These are phyloP conservation scores for Rattus norvegicus DNA, from an alignment of 2,113 vertebrate genomes.

Conservation along the genomic window GRCr8 NC_086027.1:78646001-78646500, in stretches of 20 bases:
- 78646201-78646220: neutral
- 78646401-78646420: neutral
- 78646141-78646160: neutral
- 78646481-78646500: neutral
- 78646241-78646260: neutral
- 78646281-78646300: neutral
- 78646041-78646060: neutral
- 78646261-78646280: conserved; percentile 3
- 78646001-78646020: neutral
- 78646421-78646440: neutral
- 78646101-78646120: neutral
- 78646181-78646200: neutral
- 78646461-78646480: neutral
- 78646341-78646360: too few species aligned
- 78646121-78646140: neutral
- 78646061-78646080: neutral
- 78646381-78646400: neutral
- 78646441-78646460: neutral
- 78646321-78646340: neutral
- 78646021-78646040: neutral
- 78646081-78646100: neutral
- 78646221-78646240: neutral
- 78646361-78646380: too few species aligned
- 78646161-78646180: neutral
- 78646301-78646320: neutral